Base-by-base conservation (phyloP, 2,113 vertebrate species). In the Calypte anna region DNA sequence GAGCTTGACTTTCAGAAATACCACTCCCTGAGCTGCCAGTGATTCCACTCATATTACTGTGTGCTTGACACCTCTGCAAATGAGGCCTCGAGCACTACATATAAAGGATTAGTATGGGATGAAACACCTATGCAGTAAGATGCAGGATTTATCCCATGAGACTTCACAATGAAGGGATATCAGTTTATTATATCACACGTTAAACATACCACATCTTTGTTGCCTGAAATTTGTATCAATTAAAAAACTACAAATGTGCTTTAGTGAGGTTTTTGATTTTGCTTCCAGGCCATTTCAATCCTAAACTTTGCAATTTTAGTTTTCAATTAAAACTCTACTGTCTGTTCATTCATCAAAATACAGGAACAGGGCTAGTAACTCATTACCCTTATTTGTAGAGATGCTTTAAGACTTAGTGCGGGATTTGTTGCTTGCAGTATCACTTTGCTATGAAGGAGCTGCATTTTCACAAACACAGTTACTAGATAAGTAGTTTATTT, bases 91-190 rank as follows among this genome's bases (percentile, higher is more conserved):
- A 40, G 91, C 87, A 77, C 82, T 97, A 88, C 82, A 61, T 97
- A 38, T 82, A 51, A 74, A 88, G 83, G 90, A 95, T 94, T 50
- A 97, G 91, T 86, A 67, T 31, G 81, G 54, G 14, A 24, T 82
- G 94, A 93, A 94, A 95, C 81, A 96, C 83, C 95, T 94, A 13
- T 82, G 78, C 82, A 73, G 82, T 95, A 88, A 69, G 31, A 46
- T 75, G 61, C 18, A 80, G 63, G 36, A 54, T 38, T 86, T 93
- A 77, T 82, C 46, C 59, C 67, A 9, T 28, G 44, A 77, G 88
- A 57, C 58, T 30, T 69, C 31, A 46, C 66, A 23, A 64, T 48
- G 64, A 85, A 74, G 14, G 30, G 14, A 7, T 63, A 25, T 61
- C 18, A 38, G 6, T 61, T 31, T 70, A 11, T 63, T 81, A 22